Percentiles rank a stretch among this genome's conserved stretches.
Conservation (phyloP, 2,888 invertebrate genomes). For the Hirudinaria manillensis region DNA sequence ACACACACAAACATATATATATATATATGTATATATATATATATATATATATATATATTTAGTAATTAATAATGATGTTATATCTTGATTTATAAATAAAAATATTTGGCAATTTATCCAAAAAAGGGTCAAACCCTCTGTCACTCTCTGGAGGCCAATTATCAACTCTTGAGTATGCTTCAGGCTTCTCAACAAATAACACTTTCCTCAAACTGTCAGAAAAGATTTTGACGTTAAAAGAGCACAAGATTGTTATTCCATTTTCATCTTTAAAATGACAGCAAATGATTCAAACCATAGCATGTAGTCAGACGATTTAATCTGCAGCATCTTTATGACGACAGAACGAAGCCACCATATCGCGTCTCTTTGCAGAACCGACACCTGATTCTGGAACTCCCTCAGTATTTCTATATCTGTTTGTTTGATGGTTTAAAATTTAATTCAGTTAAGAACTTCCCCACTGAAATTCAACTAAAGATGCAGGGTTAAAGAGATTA, state of each 20-base stretch:
- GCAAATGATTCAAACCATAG: constrained; percentile 52
- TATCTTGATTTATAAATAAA: neutral
- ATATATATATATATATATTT: neutral
- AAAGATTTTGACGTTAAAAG: neutral
- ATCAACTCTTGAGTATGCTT: constrained; percentile 55
- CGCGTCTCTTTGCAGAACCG: constrained; percentile 73
- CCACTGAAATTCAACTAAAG: too few relatives aligned
- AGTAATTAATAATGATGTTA: neutral
- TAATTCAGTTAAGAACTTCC: neutral
- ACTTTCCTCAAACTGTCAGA: constrained; percentile 54
- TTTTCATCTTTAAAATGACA: neutral
- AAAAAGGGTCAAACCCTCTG: constrained; percentile 60
- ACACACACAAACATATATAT: neutral
- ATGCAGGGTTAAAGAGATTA: neutral
- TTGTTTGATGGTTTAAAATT: neutral
- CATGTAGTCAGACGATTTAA: constrained; percentile 68
- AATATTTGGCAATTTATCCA: neutral
- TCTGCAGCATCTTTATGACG: constrained; percentile 69
- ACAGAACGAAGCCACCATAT: constrained; percentile 81
- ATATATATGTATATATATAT: neutral
- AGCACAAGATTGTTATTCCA: too few relatives aligned
- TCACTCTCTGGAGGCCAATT: constrained; percentile 86
- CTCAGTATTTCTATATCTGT: constrained; percentile 52
- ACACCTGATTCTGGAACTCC: constrained; percentile 56
- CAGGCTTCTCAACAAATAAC: constrained; percentile 51